Conservation (phyloP, 2,888 invertebrate genomes). For the Ophioninae sp. region DNA sequence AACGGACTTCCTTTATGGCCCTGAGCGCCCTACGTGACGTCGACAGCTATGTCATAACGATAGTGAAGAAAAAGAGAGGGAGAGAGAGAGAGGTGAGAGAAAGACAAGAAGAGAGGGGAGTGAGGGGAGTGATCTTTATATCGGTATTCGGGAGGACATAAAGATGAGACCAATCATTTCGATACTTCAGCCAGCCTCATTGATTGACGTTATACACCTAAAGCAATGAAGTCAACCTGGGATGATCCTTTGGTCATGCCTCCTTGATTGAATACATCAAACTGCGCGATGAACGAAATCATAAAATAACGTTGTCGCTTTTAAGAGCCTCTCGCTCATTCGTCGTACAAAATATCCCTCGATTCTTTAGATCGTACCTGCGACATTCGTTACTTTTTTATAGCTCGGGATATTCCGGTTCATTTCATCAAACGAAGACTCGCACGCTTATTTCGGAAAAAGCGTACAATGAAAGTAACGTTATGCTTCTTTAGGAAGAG, state of each 20-base stretch:
- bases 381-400: constrained; percentile 21
- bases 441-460: too few relatives aligned
- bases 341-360: not conserved
- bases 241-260: constrained; percentile 1
- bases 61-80: constrained; percentile 1
- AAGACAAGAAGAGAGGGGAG: not conserved
- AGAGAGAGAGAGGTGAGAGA: not conserved
- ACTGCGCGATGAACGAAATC: constrained; percentile 11
- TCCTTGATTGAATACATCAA: constrained; percentile 3
- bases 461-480: not conserved
- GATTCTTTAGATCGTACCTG: not conserved
- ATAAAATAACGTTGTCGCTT: constrained; percentile 23
- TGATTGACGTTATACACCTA: not conserved
- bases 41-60: constrained; percentile 23
- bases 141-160: constrained; percentile 24
- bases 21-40: constrained; percentile 1
- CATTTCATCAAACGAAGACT: too few relatives aligned
- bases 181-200: not conserved
- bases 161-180: constrained; percentile 26
- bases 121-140: not conserved
- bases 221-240: not conserved
- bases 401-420: not conserved
- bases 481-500: not conserved
- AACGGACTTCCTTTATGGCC: constrained; percentile 30
- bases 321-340: constrained; percentile 14